Evolutionary conservation across 2,797 vertebrate genomes (phyloP).

Genomic region (Cynodonichthys magdalenae): DNA sequence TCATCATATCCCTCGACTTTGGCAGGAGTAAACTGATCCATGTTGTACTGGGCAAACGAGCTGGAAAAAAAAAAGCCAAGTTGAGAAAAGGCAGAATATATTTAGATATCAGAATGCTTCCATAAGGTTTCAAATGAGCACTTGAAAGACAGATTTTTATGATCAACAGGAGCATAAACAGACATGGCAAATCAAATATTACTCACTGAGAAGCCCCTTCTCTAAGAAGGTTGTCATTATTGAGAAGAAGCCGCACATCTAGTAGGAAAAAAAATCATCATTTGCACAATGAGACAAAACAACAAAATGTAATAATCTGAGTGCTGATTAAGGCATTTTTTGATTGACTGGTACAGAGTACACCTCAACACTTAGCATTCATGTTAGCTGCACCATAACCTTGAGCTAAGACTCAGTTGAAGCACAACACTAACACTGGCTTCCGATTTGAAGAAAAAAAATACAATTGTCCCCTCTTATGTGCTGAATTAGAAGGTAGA

Average conservation of each 20-base stretch:
- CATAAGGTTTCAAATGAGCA: background rate
- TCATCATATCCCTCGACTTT: constrained; percentile 96
- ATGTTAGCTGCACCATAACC: too few relatives aligned
- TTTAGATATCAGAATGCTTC: background rate
- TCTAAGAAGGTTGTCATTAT: constrained; percentile 98
- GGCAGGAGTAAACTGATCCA: constrained; percentile 99
- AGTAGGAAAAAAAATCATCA: constrained; percentile 47
- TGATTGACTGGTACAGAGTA: too few relatives aligned
- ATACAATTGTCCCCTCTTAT: too few relatives aligned
- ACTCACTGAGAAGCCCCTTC: constrained; percentile 98
- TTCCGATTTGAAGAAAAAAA: too few relatives aligned
- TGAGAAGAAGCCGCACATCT: constrained; percentile 98
- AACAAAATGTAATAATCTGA: background rate
- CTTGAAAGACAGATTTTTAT: too few relatives aligned
- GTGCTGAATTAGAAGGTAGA: too few relatives aligned
- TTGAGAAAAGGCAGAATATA: background rate
- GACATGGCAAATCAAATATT: background rate
- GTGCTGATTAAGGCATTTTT: background rate
- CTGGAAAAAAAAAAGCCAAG: constrained; percentile 68
- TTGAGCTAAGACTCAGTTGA: too few relatives aligned
- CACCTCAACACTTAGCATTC: too few relatives aligned
- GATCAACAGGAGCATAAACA: too few relatives aligned
- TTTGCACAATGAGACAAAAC: background rate
- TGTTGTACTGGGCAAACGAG: constrained; percentile 99
- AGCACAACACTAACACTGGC: too few relatives aligned